Percentiles rank a stretch among this genome's conserved stretches.
Evolutionary conservation across 2,888 invertebrate genomes (phyloP).

Genomic region (Drosophila neotestacea): DNA sequence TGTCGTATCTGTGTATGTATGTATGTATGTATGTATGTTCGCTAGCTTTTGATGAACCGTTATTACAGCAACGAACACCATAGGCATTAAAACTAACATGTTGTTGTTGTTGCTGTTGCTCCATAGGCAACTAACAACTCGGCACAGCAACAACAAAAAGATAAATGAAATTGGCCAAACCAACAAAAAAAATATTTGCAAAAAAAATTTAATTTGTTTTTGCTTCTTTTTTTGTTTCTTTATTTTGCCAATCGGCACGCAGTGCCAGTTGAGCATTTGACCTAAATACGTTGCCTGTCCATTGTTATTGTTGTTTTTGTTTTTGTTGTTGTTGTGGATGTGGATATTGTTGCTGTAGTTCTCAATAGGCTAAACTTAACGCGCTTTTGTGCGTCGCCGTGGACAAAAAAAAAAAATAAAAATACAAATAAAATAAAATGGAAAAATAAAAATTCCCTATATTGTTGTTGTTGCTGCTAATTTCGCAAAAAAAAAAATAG

Average conservation of each 20-base stretch:
- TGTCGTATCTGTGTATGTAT: constrained; percentile 6
- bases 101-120: constrained; percentile 25
- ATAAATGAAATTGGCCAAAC: constrained; percentile 65
- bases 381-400: constrained; percentile 72
- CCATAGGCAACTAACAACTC: constrained; percentile 45
- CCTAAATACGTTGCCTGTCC: constrained; percentile 61
- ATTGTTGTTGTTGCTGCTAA: constrained; percentile 43
- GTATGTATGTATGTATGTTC: constrained; percentile 19
- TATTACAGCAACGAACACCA: constrained; percentile 57
- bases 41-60: constrained; percentile 57
- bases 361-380: constrained; percentile 72
- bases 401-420: constrained; percentile 35
- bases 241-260: constrained; percentile 72
- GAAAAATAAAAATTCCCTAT: constrained; percentile 55
- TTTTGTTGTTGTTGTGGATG: constrained; percentile 27
- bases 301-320: constrained; percentile 21
- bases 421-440: constrained; percentile 40
- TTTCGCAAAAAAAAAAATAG: constrained; percentile 54
- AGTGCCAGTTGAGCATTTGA: constrained; percentile 72
- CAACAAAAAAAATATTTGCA: constrained; percentile 43
- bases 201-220: constrained; percentile 41
- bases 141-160: constrained; percentile 41
- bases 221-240: constrained; percentile 30
- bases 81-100: constrained; percentile 54
- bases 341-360: constrained; percentile 36